Evolutionary conservation across 1,140 invertebrate genomes (phyloP).

Genomic region (Uloborus diversus): DNA sequence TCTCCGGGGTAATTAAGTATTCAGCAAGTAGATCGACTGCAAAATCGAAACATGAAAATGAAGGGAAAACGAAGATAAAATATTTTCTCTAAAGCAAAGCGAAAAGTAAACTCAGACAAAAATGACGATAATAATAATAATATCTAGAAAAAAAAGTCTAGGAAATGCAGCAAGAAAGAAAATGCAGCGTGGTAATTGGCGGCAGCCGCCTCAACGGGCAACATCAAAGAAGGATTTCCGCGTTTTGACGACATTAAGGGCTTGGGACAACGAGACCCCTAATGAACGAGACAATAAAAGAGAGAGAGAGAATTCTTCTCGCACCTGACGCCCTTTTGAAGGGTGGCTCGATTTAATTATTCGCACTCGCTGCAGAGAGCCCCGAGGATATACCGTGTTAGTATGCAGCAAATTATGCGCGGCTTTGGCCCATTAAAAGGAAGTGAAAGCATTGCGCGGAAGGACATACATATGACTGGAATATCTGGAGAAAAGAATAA

Average conservation of each 20-base stretch:
- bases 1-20: too few relatives aligned
- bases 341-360: conserved; percentile 49
- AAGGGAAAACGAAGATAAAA: background rate
- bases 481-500: background rate
- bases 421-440: conserved; percentile 29
- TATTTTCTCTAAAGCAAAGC: background rate
- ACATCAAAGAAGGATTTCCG: conserved; percentile 41
- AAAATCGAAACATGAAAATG: background rate
- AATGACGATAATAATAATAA: background rate
- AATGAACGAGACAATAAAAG: conserved; percentile 46
- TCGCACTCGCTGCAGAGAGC: background rate
- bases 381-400: background rate
- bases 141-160: background rate
- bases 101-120: background rate
- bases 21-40: too few relatives aligned
- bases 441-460: background rate
- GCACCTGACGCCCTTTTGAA: conserved; percentile 49
- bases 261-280: conserved; percentile 5
- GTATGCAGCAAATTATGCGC: conserved; percentile 48
- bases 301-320: background rate
- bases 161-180: background rate
- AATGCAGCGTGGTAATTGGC: conserved; percentile 18
- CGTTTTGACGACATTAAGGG: conserved; percentile 48
- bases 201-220: background rate
- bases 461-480: background rate